Evolutionary conservation across 92 coral and sea anemone species (phyloP).

Genomic region (Isaurus tuberculatus): DNA sequence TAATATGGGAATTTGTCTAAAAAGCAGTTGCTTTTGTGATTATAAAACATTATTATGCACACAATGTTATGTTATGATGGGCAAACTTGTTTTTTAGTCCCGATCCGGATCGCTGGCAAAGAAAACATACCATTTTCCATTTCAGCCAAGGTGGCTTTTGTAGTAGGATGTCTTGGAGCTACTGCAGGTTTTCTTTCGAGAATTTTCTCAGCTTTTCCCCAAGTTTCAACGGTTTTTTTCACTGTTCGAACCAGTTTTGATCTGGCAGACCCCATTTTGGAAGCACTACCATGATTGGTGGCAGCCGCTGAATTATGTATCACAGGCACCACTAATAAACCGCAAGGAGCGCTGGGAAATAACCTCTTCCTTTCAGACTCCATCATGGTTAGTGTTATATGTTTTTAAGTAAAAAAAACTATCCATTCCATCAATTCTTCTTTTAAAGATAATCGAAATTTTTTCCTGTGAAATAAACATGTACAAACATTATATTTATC

Average conservation of each 20-base stretch:
- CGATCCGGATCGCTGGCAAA: not conserved
- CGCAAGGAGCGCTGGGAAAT: slow-evolving; percentile 69
- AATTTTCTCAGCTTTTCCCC: slow-evolving; percentile 73
- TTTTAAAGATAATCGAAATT: not conserved
- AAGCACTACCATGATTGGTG: slow-evolving; percentile 28
- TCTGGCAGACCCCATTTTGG: slow-evolving; percentile 86
- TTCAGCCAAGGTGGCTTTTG: slow-evolving; percentile 66
- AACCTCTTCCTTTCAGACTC: slow-evolving; percentile 86
- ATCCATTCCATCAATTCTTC: slow-evolving; percentile 57
- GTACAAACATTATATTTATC: slow-evolving; percentile 50
- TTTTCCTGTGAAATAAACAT: slow-evolving; percentile 17
- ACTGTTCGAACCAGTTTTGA: slow-evolving; percentile 75
- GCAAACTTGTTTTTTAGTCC: no score
- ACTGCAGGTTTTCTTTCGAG: slow-evolving; percentile 79
- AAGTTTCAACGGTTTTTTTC: slow-evolving; percentile 78
- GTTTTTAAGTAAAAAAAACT: not conserved
- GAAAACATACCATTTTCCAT: slow-evolving; percentile 54
- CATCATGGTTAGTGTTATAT: slow-evolving; percentile 86
- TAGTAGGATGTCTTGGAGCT: slow-evolving; percentile 91
- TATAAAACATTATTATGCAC: no score
- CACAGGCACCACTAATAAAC: slow-evolving; percentile 34
- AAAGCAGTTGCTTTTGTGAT: no score
- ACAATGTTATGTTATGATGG: no score
- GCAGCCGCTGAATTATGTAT: slow-evolving; percentile 41
- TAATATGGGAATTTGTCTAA: no score